A percentile compares a stretch with the other conserved stretches of the same genome.
Conservation (phyloP, 1,140 invertebrate genomes). For the Polyergus mexicanus region DNA sequence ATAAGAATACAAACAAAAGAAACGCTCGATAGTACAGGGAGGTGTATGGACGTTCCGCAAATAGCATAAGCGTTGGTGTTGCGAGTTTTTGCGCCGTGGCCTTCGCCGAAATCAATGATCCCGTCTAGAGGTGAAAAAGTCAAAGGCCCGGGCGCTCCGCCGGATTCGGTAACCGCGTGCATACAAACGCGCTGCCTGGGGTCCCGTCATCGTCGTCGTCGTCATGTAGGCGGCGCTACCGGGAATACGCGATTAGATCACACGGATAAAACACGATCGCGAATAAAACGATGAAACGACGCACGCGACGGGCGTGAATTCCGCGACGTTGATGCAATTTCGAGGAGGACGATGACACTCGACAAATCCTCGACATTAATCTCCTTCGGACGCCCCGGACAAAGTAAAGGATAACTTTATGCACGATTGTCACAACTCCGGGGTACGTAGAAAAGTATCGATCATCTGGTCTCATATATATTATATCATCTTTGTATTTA, state of each 20-base stretch:
- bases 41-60: conserved; percentile 34
- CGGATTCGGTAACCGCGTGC: conserved; percentile 65
- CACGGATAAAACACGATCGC: conserved; percentile 50
- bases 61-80: background rate
- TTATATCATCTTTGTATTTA: background rate
- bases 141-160: conserved; percentile 57
- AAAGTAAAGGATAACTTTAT: conserved; percentile 25
- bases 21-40: conserved; percentile 27
- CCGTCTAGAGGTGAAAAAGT: conserved; percentile 78
- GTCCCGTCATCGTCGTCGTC: background rate
- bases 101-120: conserved; percentile 71
- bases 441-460: background rate
- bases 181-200: conserved; percentile 15
- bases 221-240: conserved; percentile 40
- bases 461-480: conserved; percentile 16
- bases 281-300: background rate
- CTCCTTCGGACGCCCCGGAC: conserved; percentile 30
- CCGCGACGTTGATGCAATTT: conserved; percentile 59
- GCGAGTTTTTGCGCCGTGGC: conserved; percentile 45
- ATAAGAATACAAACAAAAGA: conserved; percentile 24
- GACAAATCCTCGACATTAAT: background rate
- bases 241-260: conserved; percentile 62
- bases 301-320: conserved; percentile 29
- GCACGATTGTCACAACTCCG: conserved; percentile 15
- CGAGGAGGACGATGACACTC: conserved; percentile 3